Evolutionary conservation across 1,140 invertebrate species (phyloP), one percentile per base, ranked within the genome.

Genomic region (Nymphalis io): DNA sequence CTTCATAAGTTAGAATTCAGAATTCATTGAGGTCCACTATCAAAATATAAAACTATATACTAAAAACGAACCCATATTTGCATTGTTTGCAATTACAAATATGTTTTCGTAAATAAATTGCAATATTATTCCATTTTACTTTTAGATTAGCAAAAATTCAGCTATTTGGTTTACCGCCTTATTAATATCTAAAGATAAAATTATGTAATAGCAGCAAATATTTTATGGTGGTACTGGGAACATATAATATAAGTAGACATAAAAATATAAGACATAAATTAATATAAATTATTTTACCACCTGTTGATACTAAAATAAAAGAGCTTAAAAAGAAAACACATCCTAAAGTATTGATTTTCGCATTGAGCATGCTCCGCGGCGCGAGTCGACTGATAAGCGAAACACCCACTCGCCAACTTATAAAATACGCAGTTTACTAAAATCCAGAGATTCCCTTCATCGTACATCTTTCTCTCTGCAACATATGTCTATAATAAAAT

Each of bases 311-410:
- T 60, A 18, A 53, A 66, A 16, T 60, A 75, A 74, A 74, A 64
- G 46, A 72, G 58, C 27, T 61, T 72, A 70, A 58, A 66, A 73
- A 67, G 64, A 70, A 51, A 73, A 33, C 71, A 61, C 57, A 23
- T 16, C 11, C 38, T 39, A 53, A 58, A 44, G 68, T 84, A 84
- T 84, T 84, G 83, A 84, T 84, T 84, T 84, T 83, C 65, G 48
- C 42, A 79, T 75, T 78, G 83, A 80, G 81, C 83, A 84, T 82
- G 79, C 78, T 78, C 81, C 59, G 71, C 60, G 58, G 53, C 68
- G 70, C 73, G 72, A 72, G 68, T 80, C 59, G 71, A 68, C 69
- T 75, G 79, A 85, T 83, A 85, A 79, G 74, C 71, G 57, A 70
- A 72, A 76, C 75, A 77, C 78, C 76, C 83, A 83, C 81, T 73